Conservation (phyloP, 2,113 vertebrate genomes). For the Ciconia boyciana region DNA sequence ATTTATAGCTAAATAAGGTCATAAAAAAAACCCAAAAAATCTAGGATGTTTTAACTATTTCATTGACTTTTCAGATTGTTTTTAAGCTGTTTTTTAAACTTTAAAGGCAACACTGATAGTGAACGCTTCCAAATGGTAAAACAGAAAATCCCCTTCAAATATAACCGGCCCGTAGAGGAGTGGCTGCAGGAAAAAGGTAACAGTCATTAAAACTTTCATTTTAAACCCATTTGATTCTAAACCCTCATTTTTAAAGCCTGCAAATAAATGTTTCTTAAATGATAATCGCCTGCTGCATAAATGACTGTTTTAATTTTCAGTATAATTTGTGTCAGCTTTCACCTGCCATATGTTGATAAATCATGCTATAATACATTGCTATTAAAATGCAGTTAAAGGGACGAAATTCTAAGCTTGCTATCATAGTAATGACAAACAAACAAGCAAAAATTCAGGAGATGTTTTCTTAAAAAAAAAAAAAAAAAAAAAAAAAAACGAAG, state of each 20-base stretch:
- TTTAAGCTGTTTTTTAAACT: conserved; percentile 99
- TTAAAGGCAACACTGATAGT: conserved; percentile 99
- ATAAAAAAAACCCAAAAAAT: conserved; percentile 52
- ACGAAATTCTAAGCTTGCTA: conserved; percentile 75
- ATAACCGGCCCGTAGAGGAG: conserved; percentile 98
- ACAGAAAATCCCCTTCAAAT: conserved; percentile 99
- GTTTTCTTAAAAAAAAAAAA: not conserved
- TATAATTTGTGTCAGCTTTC: conserved; percentile 83
- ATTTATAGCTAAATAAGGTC: conserved; percentile 70
- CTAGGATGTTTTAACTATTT: conserved; percentile 78
- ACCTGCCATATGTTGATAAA: conserved; percentile 88
- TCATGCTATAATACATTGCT: conserved; percentile 85
- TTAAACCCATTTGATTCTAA: conserved; percentile 84
- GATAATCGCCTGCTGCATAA: conserved; percentile 83
- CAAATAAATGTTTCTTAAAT: conserved; percentile 85
- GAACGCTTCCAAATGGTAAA: conserved; percentile 99
- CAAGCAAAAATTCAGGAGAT: conserved; percentile 58
- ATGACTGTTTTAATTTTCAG: conserved; percentile 83
- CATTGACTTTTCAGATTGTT: conserved; percentile 86
- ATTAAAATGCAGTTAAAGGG: conserved; percentile 94
- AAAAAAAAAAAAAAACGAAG: not conserved
- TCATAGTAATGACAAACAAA: conserved; percentile 57
- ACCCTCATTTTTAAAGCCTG: conserved; percentile 82
- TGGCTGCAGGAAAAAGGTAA: conserved; percentile 99
- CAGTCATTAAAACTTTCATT: conserved; percentile 84